phyloP scores from a whole-genome alignment of 2,888 invertebrate species.

The Acanthosepion lycidas region DNA sequence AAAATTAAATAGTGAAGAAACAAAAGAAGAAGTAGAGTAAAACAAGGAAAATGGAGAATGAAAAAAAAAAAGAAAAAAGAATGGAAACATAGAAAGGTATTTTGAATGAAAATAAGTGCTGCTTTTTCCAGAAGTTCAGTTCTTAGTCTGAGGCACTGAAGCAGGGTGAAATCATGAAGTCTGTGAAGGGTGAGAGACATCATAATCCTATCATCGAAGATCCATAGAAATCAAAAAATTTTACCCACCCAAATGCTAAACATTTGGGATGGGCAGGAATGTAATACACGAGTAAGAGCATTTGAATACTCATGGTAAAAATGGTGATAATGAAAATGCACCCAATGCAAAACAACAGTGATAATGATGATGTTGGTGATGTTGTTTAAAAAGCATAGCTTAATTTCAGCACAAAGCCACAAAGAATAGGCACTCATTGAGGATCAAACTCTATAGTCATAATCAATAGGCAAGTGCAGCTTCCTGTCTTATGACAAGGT shows the following conservation, averaged over 20 bases:
- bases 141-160: not conserved
- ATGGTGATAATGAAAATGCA: not conserved
- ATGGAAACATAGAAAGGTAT: not conserved
- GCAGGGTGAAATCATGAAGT: not conserved
- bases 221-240: not conserved
- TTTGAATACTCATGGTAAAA: not conserved
- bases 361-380: not conserved
- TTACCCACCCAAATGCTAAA: not conserved
- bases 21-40: not conserved
- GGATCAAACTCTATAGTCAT: too few relatives aligned
- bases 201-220: not conserved
- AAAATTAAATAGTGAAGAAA: not conserved
- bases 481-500: too few relatives aligned
- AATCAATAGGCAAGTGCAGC: too few relatives aligned
- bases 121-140: not conserved
- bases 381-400: too few relatives aligned
- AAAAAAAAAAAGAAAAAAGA: not conserved
- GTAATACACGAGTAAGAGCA: not conserved
- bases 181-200: not conserved
- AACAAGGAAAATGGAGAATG: not conserved
- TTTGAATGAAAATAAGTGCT: not conserved
- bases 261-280: not conserved
- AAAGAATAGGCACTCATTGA: too few relatives aligned
- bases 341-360: not conserved
- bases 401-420: too few relatives aligned